Evolutionary conservation across 2,113 vertebrate genomes (phyloP).

Genomic region (Podarcis raffonei): DNA sequence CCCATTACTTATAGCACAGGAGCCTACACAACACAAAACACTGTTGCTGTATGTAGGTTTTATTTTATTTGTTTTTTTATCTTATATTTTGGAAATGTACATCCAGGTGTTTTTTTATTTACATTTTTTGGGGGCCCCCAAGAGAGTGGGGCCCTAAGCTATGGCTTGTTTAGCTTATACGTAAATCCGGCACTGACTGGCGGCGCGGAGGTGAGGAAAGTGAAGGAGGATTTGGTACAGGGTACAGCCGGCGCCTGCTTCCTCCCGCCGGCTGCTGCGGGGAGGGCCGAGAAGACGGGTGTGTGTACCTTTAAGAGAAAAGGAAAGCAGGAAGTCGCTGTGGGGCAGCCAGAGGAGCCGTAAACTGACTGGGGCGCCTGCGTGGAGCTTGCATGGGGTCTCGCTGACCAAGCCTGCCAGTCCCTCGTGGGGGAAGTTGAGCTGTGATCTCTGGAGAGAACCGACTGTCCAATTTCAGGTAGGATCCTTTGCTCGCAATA

Average conservation of each 20-base stretch:
- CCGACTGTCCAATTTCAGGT: neutral
- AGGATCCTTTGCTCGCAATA: neutral
- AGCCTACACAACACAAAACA: no score
- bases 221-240: neutral
- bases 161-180: no score
- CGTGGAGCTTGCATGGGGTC: neutral
- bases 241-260: no score
- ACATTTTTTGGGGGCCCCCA: no score
- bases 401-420: neutral
- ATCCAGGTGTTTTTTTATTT: no score
- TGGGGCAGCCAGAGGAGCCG: neutral
- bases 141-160: no score
- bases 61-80: no score
- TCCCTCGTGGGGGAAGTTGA: neutral
- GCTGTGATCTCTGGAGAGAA: neutral
- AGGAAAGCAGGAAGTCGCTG: constrained; percentile 42
- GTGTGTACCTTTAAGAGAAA: constrained; percentile 50
- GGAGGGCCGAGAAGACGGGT: fast-evolving
- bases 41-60: no score
- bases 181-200: no score
- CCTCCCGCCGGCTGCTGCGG: no score
- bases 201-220: neutral
- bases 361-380: fast-evolving
- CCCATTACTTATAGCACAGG: no score
- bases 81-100: no score